Evolutionary conservation across 1,140 invertebrate genomes (phyloP).

Genomic region (Pseudomyrmex sp.): DNA sequence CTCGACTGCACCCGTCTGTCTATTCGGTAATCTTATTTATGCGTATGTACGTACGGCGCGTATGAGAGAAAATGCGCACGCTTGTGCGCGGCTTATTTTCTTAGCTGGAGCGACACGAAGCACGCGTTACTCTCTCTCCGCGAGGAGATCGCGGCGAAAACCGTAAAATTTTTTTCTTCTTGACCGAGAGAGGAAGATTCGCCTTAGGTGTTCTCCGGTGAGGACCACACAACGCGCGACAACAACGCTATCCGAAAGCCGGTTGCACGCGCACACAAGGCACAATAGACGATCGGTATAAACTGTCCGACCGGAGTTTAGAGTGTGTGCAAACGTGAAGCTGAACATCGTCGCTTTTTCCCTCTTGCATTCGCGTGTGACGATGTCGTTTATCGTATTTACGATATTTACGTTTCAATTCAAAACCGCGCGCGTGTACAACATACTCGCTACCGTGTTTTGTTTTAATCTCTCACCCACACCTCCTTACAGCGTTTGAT

Average conservation of each 20-base stretch:
- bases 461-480: too few species aligned
- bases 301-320: neutral
- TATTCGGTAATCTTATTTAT: conserved; percentile 26
- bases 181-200: neutral
- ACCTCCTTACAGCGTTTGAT: too few species aligned
- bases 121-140: neutral
- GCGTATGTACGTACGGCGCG: neutral
- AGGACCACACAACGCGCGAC: conserved; percentile 42
- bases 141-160: conserved; percentile 10
- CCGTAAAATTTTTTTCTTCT: conserved; percentile 35
- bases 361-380: too few species aligned
- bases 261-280: neutral
- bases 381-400: neutral
- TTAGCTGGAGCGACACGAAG: neutral
- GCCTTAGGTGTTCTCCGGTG: neutral
- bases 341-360: neutral
- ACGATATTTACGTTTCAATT: too few species aligned
- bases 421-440: too few species aligned
- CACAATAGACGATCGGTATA: conserved; percentile 50
- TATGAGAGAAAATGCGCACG: neutral
- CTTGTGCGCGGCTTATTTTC: conserved; percentile 17
- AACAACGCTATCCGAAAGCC: conserved; percentile 6
- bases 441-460: too few species aligned
- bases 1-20: conserved; percentile 31
- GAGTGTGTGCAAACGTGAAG: conserved; percentile 25